Conservation (phyloP, 2,113 vertebrate genomes). For the Pseudopodoces humilis region DNA sequence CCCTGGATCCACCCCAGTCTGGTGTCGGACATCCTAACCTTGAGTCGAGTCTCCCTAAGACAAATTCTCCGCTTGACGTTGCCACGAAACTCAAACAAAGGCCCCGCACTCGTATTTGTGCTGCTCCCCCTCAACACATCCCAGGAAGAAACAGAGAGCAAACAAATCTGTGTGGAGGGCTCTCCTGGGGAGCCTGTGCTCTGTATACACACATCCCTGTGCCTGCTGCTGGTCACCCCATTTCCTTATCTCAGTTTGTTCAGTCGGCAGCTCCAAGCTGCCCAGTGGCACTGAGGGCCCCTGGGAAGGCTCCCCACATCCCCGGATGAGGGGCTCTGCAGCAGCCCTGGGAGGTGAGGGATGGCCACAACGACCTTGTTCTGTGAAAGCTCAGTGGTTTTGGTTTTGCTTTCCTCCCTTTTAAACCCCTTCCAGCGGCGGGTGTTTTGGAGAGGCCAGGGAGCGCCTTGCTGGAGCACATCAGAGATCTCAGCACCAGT, state of each 20-base stretch:
- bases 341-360: neutral
- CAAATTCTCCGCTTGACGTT: neutral
- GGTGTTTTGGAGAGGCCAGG: neutral
- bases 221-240: constrained; percentile 27
- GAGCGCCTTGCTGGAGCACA: neutral
- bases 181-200: neutral
- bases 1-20: neutral
- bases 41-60: neutral
- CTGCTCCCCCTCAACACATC: neutral
- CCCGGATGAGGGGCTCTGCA: accelerated
- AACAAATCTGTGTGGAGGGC: constrained; percentile 4
- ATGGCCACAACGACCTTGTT: neutral
- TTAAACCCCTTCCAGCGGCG: accelerated
- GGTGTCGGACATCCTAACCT: neutral
- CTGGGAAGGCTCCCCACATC: neutral
- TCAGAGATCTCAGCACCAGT: neutral
- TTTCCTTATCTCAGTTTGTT: constrained; percentile 67
- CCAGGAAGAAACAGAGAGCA: constrained; percentile 7
- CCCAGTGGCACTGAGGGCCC: neutral
- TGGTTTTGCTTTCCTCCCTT: neutral
- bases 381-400: neutral
- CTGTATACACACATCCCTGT: neutral
- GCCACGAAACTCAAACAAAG: neutral
- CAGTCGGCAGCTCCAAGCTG: neutral
- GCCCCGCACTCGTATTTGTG: constrained; percentile 20